These are phyloP conservation scores for Tipula vernalis DNA, from an alignment of 2,888 invertebrate species.

Conservation along the genomic window DNA sequence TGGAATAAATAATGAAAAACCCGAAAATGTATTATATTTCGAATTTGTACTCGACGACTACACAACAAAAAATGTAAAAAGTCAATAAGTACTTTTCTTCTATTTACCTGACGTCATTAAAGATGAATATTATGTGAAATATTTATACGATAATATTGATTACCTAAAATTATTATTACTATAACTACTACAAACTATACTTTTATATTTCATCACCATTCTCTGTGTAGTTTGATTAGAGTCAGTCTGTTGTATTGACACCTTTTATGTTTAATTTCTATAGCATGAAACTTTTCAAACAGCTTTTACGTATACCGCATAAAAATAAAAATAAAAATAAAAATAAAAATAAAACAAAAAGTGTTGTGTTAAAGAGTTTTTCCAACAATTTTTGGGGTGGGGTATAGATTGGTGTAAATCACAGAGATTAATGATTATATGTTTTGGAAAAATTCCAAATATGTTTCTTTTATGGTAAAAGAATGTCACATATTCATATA, in stretches of 20 bases:
- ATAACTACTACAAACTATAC: background rate
- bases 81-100: background rate
- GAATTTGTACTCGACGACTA: background rate
- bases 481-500: no score
- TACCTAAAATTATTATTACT: background rate
- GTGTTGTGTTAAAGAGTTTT: background rate
- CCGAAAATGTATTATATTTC: background rate
- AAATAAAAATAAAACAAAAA: background rate
- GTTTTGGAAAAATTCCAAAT: no score
- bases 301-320: background rate
- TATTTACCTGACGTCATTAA: background rate
- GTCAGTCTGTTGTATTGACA: background rate
- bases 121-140: background rate
- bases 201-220: background rate
- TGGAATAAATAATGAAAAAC: background rate
- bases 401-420: no score
- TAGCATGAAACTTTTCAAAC: background rate
- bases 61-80: background rate
- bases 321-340: background rate
- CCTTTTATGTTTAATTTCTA: background rate
- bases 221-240: background rate
- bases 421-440: no score
- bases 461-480: no score
- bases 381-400: background rate
- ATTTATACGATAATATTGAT: slow-evolving; percentile 4